These are phyloP conservation scores for Hiodon alosoides DNA, from an alignment of 2,113 vertebrate genomes.

Conservation along the genomic window DNA sequence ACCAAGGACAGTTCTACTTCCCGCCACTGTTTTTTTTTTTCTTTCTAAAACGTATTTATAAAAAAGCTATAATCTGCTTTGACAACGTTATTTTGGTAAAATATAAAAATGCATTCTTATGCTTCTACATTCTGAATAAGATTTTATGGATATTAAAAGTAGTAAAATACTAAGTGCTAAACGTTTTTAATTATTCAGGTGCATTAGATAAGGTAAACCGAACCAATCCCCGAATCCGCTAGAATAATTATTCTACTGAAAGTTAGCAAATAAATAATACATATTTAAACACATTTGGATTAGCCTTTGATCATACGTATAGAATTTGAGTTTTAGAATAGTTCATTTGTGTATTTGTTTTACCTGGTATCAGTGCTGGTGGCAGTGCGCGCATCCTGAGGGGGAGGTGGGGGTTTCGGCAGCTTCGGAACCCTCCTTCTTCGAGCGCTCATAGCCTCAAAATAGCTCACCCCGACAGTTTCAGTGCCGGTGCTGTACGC, in stretches of 20 bases:
- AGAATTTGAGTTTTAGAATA: too few species aligned
- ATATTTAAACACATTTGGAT: too few species aligned
- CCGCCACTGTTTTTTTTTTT: too few species aligned
- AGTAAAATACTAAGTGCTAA: too few species aligned
- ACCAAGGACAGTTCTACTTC: slow-evolving; percentile 51
- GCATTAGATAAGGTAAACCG: too few species aligned
- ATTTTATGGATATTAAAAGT: too few species aligned
- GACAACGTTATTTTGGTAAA: neutral
- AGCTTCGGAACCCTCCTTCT: slow-evolving; percentile 10
- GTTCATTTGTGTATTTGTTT: neutral
- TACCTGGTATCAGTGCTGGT: neutral
- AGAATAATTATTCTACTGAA: too few species aligned
- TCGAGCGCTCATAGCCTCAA: slow-evolving; percentile 28
- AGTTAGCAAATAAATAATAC: too few species aligned
- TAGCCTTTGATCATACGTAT: too few species aligned
- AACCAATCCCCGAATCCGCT: too few species aligned
- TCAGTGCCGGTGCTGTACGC: slow-evolving; percentile 29
- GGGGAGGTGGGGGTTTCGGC: slow-evolving; percentile 26
- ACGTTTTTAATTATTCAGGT: too few species aligned
- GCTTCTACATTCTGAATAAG: neutral
- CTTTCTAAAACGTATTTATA: neutral
- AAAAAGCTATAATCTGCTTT: neutral
- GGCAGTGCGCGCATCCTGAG: neutral
- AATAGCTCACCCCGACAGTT: slow-evolving; percentile 36
- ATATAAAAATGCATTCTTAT: neutral